Conservation (phyloP, 2,113 vertebrate genomes). For the Rhegmatorhina hoffmannsi region DNA sequence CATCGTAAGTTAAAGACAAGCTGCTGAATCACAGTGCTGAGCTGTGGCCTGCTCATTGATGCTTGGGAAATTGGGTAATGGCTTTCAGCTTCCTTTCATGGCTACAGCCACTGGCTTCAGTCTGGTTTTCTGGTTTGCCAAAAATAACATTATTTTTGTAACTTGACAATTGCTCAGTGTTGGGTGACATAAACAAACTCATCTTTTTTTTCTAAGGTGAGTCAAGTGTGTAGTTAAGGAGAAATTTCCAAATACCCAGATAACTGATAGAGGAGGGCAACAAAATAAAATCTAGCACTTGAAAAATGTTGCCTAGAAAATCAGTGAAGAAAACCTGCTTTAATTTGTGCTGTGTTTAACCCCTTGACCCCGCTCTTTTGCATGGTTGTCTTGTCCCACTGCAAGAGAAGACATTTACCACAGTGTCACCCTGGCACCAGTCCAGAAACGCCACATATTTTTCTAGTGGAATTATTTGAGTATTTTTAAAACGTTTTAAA, state of each 20-base stretch:
- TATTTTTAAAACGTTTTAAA: neutral
- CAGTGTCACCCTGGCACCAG: rapidly evolving
- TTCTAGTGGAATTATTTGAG: neutral
- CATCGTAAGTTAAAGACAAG: neutral
- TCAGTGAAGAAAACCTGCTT: neutral
- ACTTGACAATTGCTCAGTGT: neutral
- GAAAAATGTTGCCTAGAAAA: neutral
- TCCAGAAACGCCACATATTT: neutral
- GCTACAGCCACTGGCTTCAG: constrained; percentile 28
- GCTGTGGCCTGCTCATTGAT: constrained; percentile 4
- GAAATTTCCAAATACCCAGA: neutral
- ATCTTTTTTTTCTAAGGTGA: neutral
- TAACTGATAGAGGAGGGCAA: neutral
- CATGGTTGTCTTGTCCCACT: rapidly evolving
- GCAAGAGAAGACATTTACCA: neutral
- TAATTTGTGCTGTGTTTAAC: neutral
- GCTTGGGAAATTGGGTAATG: constrained; percentile 29
- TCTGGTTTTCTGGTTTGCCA: constrained; percentile 4
- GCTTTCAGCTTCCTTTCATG: neutral
- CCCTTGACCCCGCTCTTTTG: neutral
- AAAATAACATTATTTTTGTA: neutral
- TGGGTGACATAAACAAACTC: neutral
- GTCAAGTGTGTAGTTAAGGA: neutral
- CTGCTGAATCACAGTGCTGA: neutral
- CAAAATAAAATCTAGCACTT: neutral